These are phyloP conservation scores for Periophthalmus modestus DNA, from an alignment of 2,113 vertebrate species.

Conservation along the genomic window DNA sequence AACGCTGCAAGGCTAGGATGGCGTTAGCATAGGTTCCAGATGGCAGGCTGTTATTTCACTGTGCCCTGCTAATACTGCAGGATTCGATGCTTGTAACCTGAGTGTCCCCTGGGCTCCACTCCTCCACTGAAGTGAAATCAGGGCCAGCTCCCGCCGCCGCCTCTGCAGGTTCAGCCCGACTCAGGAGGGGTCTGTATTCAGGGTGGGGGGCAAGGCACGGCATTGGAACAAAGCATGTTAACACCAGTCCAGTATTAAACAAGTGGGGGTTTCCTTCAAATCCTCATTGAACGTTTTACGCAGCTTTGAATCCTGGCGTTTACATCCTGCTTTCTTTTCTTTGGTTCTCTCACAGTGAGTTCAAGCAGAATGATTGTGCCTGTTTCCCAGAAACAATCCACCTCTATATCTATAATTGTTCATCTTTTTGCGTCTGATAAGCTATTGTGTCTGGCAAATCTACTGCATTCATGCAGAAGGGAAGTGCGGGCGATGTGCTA, in stretches of 20 bases:
- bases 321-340: slow-evolving; percentile 5
- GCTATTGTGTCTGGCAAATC: slow-evolving; percentile 15
- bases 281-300: slow-evolving; percentile 37
- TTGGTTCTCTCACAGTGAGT: slow-evolving; percentile 14
- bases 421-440: slow-evolving; percentile 9
- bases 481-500: slow-evolving; percentile 1
- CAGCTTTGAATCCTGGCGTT: slow-evolving; percentile 25
- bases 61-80: slow-evolving; percentile 75
- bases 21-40: slow-evolving; percentile 76
- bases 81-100: slow-evolving; percentile 81
- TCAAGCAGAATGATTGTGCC: slow-evolving; percentile 17
- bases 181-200: slow-evolving; percentile 45
- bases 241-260: slow-evolving; percentile 75
- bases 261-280: slow-evolving; percentile 60
- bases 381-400: slow-evolving; percentile 9
- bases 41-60: slow-evolving; percentile 84
- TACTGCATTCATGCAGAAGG: background rate
- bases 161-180: slow-evolving; percentile 60
- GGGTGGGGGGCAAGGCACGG: slow-evolving; percentile 51
- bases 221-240: slow-evolving; percentile 71
- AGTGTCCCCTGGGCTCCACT: slow-evolving; percentile 79
- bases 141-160: slow-evolving; percentile 61
- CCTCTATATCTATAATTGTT: slow-evolving; percentile 14
- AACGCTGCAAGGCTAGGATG: slow-evolving; percentile 58
- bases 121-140: slow-evolving; percentile 79